A percentile compares a stretch with the other conserved stretches of the same genome.
Conservation (phyloP, 2,113 vertebrate genomes). For the Paralichthys olivaceus region DNA sequence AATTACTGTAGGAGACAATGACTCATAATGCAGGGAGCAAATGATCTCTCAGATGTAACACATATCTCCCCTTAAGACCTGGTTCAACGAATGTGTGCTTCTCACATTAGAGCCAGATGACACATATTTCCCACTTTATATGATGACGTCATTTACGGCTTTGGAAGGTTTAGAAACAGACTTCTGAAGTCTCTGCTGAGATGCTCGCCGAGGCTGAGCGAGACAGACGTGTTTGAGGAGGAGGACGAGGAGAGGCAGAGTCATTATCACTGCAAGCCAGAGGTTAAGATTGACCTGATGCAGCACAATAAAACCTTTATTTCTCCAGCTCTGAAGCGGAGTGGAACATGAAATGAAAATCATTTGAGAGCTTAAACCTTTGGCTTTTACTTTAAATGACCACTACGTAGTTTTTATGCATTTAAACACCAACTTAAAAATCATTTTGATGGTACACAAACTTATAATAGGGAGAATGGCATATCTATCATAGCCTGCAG, state of each 20-base stretch:
- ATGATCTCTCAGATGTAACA: slow-evolving; percentile 1
- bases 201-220: too few relatives aligned
- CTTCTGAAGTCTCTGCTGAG: too few relatives aligned
- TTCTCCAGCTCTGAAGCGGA: neutral
- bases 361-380: neutral
- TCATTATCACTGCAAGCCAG: neutral
- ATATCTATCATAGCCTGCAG: too few relatives aligned
- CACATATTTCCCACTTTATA: neutral
- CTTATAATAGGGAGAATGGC: too few relatives aligned
- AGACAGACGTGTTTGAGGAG: too few relatives aligned
- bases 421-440: too few relatives aligned
- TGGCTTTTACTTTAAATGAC: neutral
- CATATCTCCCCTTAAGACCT: too few relatives aligned
- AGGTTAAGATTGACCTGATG: neutral
- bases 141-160: neutral
- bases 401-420: too few relatives aligned
- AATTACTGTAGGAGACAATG: neutral
- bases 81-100: neutral
- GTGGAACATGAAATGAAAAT: neutral
- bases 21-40: slow-evolving; percentile 1
- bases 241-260: neutral
- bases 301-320: neutral
- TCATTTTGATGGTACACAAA: too few relatives aligned
- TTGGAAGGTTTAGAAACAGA: too few relatives aligned
- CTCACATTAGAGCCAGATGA: neutral